Conservation (phyloP, 2,888 invertebrate species). For the Lagria hirta region DNA sequence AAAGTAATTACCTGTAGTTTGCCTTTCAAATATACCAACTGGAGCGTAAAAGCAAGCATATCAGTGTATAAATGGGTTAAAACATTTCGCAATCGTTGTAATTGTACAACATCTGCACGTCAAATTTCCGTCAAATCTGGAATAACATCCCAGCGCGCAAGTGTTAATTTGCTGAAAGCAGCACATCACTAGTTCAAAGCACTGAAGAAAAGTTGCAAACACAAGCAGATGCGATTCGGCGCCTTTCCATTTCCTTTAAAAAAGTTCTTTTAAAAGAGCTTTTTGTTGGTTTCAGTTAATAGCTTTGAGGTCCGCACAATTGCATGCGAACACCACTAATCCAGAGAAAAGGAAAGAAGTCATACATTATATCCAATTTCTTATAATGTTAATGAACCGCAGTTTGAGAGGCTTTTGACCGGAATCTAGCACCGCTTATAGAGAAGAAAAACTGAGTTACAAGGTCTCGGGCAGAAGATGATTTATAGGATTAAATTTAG, state of each 20-base stretch:
- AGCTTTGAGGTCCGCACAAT: constrained; percentile 1
- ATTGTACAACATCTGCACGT: not conserved
- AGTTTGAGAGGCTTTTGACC: constrained; percentile 16
- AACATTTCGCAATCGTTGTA: not conserved
- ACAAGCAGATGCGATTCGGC: too few relatives aligned
- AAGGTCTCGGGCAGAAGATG: too few relatives aligned
- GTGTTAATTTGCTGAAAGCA: constrained; percentile 7
- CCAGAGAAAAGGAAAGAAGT: constrained; percentile 15
- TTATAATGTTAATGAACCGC: constrained; percentile 15
- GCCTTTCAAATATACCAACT: too few relatives aligned
- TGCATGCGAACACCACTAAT: constrained; percentile 9
- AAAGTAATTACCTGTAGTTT: too few relatives aligned
- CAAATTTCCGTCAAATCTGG: too few relatives aligned
- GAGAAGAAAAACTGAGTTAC: too few relatives aligned
- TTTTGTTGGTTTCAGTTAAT: constrained; percentile 10
- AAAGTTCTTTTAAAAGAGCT: too few relatives aligned
- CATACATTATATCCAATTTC: constrained; percentile 10
- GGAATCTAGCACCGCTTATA: constrained; percentile 17
- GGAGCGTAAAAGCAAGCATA: too few relatives aligned
- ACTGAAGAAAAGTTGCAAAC: constrained; percentile 4
- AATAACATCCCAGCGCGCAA: too few relatives aligned
- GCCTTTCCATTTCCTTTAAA: too few relatives aligned
- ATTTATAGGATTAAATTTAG: constrained; percentile 11
- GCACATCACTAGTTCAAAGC: constrained; percentile 10
- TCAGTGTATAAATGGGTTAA: not conserved